Evolutionary conservation across 2,797 vertebrate genomes (phyloP).

Genomic region (Enoplosus armatus): DNA sequence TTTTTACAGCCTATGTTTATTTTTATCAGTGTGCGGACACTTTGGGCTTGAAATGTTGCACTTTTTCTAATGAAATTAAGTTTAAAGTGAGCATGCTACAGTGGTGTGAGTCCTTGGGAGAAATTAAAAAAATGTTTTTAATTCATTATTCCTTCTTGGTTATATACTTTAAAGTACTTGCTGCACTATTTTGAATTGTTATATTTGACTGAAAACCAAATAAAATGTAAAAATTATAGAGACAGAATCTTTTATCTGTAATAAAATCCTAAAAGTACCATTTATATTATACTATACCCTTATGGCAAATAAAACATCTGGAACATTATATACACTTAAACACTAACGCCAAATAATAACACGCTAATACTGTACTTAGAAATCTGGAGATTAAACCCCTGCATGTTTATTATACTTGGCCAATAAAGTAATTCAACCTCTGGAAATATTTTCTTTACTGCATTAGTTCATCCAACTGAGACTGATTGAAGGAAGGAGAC

Average conservation of each 20-base stretch:
- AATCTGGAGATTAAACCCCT: constrained; percentile 52
- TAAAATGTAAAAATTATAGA: neutral
- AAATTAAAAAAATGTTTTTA: neutral
- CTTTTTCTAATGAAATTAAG: neutral
- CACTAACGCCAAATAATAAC: constrained; percentile 37
- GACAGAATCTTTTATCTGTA: neutral
- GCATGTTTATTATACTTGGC: constrained; percentile 67
- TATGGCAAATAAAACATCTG: neutral
- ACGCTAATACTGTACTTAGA: constrained; percentile 41
- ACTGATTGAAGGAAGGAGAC: constrained; percentile 49
- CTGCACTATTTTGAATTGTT: neutral
- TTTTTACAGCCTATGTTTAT: neutral
- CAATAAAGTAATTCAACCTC: constrained; percentile 59
- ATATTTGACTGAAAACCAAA: neutral
- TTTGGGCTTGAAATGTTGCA: neutral
- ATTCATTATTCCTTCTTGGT: neutral
- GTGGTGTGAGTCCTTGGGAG: neutral
- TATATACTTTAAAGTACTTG: neutral
- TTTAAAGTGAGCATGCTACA: neutral
- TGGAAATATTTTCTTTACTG: constrained; percentile 67
- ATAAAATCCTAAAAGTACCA: constrained; percentile 6
- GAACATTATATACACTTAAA: constrained; percentile 30
- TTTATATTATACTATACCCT: constrained; percentile 8
- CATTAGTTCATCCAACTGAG: constrained; percentile 52
- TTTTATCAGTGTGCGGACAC: neutral